Base-by-base conservation (phyloP, 92 coral and sea anemone genomes). In the Epizoanthus scotinus region DNA sequence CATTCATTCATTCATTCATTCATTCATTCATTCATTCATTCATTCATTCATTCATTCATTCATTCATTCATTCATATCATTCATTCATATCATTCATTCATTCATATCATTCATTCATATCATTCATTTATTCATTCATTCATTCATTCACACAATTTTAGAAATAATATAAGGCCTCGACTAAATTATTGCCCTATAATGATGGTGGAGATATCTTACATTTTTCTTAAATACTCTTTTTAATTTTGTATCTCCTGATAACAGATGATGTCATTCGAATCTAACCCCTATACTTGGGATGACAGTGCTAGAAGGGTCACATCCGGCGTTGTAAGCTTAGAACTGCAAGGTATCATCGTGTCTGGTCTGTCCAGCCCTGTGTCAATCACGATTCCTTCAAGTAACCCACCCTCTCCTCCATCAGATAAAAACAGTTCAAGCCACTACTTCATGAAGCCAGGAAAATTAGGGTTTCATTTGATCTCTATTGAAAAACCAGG, bases 261-360 rank as follows among this genome's bases (percentile, higher is more conserved):
- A 59, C 69, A 75, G 81, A 75, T 75, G 81, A 75, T 36, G 69
- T 13, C 53, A 27, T 75, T 75, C 26, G n/a, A 21, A 6, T 58
- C 54, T 53, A 75, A 75, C 21, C 81, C 81, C 26, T 75, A 75
- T 68, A 29, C 81, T 1, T 75, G 81, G 81, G 56, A 75, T 31
- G 34, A 75, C 47, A 60, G 81, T 15, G 67, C 81, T 26, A 22
- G n/a, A 3, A 27, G 1, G 1, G 67, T 75, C 9, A 75, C 81
- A 21, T 75, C 81, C 55, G 68, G 81, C 19, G 68, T 75, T n/a
- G 57, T 75, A 13, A 34, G 67, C 38, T 44, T 75, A 15, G 68
- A 75, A 17, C 42, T 75, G 22, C 21, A 20, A 40, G 69, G 69
- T 22, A 55, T 75, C 10, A 6, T 44, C 17, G 55, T 75, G 47